phyloP scores from a whole-genome alignment of 2,113 vertebrate species.

The Odobenus rosmarus region DNA sequence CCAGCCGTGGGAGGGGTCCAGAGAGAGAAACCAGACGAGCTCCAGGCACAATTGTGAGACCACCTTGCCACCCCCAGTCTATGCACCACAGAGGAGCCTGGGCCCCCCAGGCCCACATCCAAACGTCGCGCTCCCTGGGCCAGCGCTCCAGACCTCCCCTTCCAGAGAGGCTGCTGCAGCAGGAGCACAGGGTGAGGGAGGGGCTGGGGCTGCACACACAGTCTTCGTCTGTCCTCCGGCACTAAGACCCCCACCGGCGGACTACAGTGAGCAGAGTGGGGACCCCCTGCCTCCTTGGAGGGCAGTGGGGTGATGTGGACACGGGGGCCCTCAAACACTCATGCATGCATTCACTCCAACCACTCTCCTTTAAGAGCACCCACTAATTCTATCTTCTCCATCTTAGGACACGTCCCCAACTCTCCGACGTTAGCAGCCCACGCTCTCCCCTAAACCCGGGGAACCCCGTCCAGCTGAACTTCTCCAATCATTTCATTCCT shows the following conservation, averaged over 20 bases:
- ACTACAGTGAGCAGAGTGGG: background rate
- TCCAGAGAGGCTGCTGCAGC: background rate
- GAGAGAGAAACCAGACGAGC: background rate
- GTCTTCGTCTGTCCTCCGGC: background rate
- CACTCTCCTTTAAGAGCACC: background rate
- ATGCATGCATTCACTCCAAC: background rate
- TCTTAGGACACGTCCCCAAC: background rate
- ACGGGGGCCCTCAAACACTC: background rate
- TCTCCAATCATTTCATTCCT: background rate
- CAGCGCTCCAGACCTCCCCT: background rate
- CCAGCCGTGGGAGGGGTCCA: background rate
- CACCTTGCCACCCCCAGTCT: background rate
- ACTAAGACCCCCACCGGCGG: too few species aligned
- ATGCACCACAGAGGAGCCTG: background rate
- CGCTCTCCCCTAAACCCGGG: background rate
- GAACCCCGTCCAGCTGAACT: background rate
- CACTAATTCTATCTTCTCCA: background rate
- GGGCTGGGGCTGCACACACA: accelerated
- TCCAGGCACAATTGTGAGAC: background rate
- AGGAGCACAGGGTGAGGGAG: background rate
- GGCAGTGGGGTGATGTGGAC: background rate
- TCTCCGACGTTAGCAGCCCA: background rate
- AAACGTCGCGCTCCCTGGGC: background rate
- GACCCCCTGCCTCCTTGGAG: background rate
- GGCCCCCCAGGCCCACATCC: background rate